phyloP scores from a whole-genome alignment of 2,888 invertebrate species.

The Blomia tropicalis region DNA sequence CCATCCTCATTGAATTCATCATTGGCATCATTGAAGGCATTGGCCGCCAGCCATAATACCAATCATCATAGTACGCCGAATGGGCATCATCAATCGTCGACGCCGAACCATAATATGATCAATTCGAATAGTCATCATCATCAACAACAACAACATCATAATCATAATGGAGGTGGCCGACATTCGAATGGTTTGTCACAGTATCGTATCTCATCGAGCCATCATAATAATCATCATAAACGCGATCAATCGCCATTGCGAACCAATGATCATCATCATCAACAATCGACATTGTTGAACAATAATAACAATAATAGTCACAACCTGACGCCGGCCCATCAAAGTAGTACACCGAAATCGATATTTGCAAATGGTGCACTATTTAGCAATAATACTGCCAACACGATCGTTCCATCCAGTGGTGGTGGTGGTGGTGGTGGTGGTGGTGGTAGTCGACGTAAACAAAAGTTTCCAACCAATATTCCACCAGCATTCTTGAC shows the following conservation, averaged over 20 bases:
- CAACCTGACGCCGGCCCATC: conserved; percentile 5
- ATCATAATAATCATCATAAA: neutral
- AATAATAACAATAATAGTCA: too few species aligned
- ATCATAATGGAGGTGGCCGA: neutral
- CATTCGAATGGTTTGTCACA: neutral
- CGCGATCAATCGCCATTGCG: conserved; percentile 1
- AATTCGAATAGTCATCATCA: neutral
- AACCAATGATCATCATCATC: too few species aligned
- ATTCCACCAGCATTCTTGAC: neutral
- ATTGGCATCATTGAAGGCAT: conserved; percentile 16
- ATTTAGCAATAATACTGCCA: neutral
- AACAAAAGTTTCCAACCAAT: conserved; percentile 19
- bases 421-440: neutral
- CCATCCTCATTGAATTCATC: conserved; percentile 1
- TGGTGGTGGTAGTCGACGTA: conserved; percentile 4
- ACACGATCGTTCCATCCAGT: neutral
- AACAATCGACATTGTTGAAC: neutral
- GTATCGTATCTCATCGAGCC: neutral
- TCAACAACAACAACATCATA: neutral
- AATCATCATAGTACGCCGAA: neutral
- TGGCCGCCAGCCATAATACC: neutral
- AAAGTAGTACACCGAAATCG: conserved; percentile 10
- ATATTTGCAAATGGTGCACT: neutral
- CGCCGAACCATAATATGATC: neutral
- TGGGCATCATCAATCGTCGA: neutral